Conservation (phyloP, 2,113 vertebrate genomes). For the Rhagologus leucostigma region DNA sequence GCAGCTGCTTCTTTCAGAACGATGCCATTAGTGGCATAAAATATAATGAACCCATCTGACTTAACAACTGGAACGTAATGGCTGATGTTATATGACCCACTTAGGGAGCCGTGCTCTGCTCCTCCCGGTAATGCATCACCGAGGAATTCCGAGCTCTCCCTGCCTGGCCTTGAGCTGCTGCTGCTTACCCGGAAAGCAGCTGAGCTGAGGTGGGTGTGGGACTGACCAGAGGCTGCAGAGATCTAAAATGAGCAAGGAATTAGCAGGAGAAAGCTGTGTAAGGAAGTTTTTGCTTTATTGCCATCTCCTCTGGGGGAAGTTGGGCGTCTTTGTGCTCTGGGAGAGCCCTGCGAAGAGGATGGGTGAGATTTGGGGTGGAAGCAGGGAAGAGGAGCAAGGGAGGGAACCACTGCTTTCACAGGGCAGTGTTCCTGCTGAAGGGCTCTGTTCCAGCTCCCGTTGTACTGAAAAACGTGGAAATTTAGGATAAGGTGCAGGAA, state of each 20-base stretch:
- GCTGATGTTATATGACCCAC: conserved; percentile 20
- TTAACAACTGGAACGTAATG: conserved; percentile 21
- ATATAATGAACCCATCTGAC: conserved; percentile 26
- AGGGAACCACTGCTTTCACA: neutral
- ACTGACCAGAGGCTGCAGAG: neutral
- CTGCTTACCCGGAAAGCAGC: neutral
- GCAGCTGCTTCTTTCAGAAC: conserved; percentile 10
- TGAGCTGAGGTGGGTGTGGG: neutral
- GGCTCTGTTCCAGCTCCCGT: neutral
- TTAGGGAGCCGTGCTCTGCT: neutral
- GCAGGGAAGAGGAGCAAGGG: neutral
- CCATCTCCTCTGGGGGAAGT: neutral
- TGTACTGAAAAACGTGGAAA: rapidly evolving
- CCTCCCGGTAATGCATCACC: neutral
- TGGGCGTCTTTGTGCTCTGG: rapidly evolving
- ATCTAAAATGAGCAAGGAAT: neutral
- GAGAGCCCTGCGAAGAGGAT: neutral
- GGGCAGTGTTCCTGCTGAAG: neutral
- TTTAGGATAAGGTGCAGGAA: neutral
- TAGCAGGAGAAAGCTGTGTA: neutral
- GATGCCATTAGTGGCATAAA: neutral
- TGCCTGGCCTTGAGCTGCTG: conserved; percentile 13
- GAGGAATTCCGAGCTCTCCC: neutral
- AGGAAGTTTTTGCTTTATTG: neutral
- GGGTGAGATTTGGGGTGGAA: neutral